These are phyloP conservation scores for Indri indri DNA, from an alignment of 2,113 vertebrate species.

Conservation along the genomic window DNA sequence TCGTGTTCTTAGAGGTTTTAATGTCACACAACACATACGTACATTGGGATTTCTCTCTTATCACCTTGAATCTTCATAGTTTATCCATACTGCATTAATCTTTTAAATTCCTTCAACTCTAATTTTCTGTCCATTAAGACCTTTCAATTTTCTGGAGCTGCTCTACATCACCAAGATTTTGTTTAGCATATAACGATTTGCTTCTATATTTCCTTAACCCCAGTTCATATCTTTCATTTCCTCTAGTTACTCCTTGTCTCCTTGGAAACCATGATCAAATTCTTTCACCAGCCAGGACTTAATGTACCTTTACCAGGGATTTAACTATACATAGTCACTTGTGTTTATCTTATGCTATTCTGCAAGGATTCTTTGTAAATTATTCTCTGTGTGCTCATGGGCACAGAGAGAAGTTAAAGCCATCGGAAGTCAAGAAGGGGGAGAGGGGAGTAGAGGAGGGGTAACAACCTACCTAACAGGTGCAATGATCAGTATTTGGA, in stretches of 20 bases:
- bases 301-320: background rate
- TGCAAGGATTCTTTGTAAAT: background rate
- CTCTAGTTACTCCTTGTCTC: background rate
- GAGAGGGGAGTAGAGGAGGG: no score
- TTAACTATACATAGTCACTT: background rate
- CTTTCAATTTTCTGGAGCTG: background rate
- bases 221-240: background rate
- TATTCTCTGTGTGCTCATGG: background rate
- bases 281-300: background rate
- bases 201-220: background rate
- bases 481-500: no score
- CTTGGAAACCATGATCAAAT: background rate
- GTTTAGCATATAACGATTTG: background rate
- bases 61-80: slow-evolving; percentile 12
- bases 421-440: no score
- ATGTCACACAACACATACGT: background rate
- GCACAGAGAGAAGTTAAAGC: no score
- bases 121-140: slow-evolving; percentile 10
- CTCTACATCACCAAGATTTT: background rate
- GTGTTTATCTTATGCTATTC: background rate
- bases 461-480: no score
- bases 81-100: slow-evolving; percentile 18
- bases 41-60: background rate
- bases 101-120: slow-evolving; percentile 37
- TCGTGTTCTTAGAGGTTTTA: background rate